Conservation (phyloP, 2,797 vertebrate species). For the Rhinichthys osculus region DNA sequence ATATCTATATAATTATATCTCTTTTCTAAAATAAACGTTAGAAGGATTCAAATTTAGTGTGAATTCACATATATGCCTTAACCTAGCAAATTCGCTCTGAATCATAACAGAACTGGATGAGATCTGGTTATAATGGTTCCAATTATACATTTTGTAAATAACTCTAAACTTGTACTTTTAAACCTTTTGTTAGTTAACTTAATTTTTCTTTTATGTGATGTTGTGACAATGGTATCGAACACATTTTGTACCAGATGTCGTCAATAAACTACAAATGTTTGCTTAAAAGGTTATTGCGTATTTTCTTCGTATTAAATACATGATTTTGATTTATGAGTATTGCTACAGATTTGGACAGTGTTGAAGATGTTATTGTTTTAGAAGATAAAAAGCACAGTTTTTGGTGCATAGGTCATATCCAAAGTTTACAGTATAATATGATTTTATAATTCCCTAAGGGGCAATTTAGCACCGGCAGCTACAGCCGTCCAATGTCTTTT, state of each 20-base stretch:
- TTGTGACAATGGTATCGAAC: not conserved
- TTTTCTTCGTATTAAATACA: not conserved
- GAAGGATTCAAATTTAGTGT: not conserved
- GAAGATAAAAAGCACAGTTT: not conserved
- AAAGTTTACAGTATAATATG: not conserved
- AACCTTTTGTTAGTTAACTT: conserved; percentile 1
- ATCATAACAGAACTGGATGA: not conserved
- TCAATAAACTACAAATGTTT: conserved; percentile 16
- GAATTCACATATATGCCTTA: not conserved
- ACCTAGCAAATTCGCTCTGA: not conserved
- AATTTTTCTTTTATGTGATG: conserved; percentile 3
- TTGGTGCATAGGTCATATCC: not conserved
- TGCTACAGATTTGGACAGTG: not conserved
- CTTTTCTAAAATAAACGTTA: not conserved
- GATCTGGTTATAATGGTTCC: not conserved
- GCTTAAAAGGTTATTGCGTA: not conserved
- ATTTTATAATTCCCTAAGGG: not conserved
- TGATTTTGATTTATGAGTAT: not conserved
- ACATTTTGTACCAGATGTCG: conserved; percentile 5
- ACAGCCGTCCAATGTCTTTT: not conserved
- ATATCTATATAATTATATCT: not conserved
- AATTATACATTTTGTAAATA: not conserved
- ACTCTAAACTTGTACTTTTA: not conserved
- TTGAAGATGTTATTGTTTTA: not conserved
- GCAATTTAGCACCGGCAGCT: not conserved